Evolutionary conservation across 2,113 vertebrate species (phyloP), one percentile per base, ranked within the genome.

Genomic region (Rhinichthys klamathensis): DNA sequence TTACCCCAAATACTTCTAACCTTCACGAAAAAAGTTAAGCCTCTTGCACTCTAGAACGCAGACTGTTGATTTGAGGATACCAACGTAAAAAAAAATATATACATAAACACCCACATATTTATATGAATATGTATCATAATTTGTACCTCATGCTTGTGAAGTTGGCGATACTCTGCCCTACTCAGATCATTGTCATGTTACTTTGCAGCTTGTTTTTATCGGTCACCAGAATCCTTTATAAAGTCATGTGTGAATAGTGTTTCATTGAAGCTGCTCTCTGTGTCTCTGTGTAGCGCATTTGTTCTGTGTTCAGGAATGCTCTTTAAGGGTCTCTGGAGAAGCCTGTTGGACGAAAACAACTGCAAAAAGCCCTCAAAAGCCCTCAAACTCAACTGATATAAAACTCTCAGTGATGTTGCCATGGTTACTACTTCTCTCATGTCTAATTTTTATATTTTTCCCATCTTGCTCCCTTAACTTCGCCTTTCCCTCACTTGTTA

Each of bases 341-440:
- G 23, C 32, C 77, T 6, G 6, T 79, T 82, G 67, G 72, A 70
- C 21, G 3, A 82, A 77, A 86, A 72, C 69, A 70, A 44, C 54
- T 65, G n/a, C 56, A 74, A 38, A 83, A 84, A 84, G 70, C 54
- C 46, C 73, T 30, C 46, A 75, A 85, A 84, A 84, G 76, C 41
- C 25, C 70, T 49, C 70, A 76, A 76, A 54, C 60, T 86, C 79
- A 86, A 76, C 82, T 61, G 67, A 80, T 84, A 84, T 86, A 84
- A 61, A 86, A 86, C 82, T 84, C 78, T 5, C 25, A 35, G 70
- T 63, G 77, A 83, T 30, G 85, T 88, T 86, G 77, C 87, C 74
- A 86, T 88, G 78, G 87, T 86, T 84, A 89, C 85, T 69, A 13
- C 65, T 65, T 23, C 77, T 84, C 58, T 67, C 25, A 56, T 56